Conservation (phyloP, 2,888 invertebrate genomes). For the Idaea straminata region DNA sequence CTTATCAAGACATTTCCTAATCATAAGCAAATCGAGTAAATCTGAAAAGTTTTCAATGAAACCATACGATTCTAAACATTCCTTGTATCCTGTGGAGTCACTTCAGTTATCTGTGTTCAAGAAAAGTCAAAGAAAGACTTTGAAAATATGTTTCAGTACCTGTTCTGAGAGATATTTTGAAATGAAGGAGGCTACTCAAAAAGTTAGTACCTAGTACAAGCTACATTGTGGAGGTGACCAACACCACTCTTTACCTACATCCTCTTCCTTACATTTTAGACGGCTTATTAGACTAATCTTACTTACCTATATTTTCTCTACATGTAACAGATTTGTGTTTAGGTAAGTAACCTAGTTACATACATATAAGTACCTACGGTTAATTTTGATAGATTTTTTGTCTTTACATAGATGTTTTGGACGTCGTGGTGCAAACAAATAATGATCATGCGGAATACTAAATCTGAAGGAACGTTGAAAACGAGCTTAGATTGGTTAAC, state of each 20-base stretch:
- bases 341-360: too few relatives aligned
- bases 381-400: slow-evolving; percentile 1
- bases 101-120: slow-evolving; percentile 74
- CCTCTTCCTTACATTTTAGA: too few relatives aligned
- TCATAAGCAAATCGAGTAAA: not conserved
- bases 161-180: slow-evolving; percentile 82
- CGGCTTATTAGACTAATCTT: too few relatives aligned
- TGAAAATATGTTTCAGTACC: slow-evolving; percentile 80
- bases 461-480: slow-evolving; percentile 6
- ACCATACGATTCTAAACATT: slow-evolving; percentile 15
- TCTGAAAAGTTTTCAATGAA: not conserved
- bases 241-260: too few relatives aligned
- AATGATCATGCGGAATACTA: slow-evolving; percentile 6
- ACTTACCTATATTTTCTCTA: too few relatives aligned
- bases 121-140: slow-evolving; percentile 75
- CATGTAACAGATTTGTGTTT: too few relatives aligned
- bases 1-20: not conserved
- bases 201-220: not conserved
- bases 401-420: slow-evolving; percentile 13
- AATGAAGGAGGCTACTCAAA: slow-evolving; percentile 69
- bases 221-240: too few relatives aligned
- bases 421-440: slow-evolving; percentile 21
- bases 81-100: slow-evolving; percentile 35
- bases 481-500: slow-evolving; percentile 18
- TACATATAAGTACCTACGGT: not conserved